phyloP scores from a whole-genome alignment of 2,113 vertebrate genomes.

The Bubalus kerabau region DNA sequence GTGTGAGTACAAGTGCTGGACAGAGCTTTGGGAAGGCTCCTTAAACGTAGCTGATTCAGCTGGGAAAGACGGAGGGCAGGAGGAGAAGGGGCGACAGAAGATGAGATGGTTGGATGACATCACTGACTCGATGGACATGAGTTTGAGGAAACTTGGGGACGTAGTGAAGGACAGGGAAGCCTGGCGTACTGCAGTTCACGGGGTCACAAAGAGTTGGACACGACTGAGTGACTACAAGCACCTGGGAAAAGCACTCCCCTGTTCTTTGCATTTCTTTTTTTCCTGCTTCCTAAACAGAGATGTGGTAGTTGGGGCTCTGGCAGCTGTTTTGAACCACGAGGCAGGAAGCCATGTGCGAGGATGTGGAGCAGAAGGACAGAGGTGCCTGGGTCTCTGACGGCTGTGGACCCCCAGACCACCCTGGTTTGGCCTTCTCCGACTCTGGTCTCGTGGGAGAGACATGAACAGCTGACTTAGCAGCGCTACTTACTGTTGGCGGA shows the following conservation, averaged over 20 bases:
- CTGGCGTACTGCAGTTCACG: fast-evolving
- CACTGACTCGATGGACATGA: neutral
- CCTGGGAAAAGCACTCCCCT: neutral
- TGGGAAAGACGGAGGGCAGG: neutral
- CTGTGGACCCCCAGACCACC: fast-evolving
- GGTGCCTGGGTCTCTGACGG: neutral
- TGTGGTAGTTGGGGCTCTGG: neutral
- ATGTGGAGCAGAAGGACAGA: neutral
- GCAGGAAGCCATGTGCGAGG: fast-evolving
- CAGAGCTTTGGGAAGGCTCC: neutral
- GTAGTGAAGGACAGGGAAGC: neutral
- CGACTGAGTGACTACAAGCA: neutral
- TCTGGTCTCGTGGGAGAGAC: fast-evolving
- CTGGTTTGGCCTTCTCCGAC: neutral
- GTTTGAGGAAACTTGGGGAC: neutral
- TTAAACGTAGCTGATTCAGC: neutral
- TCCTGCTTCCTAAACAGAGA: neutral
- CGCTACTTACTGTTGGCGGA: fast-evolving
- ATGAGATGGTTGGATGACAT: neutral
- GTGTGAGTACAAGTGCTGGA: neutral
- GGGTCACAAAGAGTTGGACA: neutral
- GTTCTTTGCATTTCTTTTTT: neutral
- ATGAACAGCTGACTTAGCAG: fast-evolving
- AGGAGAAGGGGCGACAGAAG: neutral
- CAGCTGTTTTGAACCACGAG: neutral